Evolutionary conservation across 2,888 invertebrate species (phyloP), one percentile per base, ranked within the genome.

Genomic region (Dynastes grantii): DNA sequence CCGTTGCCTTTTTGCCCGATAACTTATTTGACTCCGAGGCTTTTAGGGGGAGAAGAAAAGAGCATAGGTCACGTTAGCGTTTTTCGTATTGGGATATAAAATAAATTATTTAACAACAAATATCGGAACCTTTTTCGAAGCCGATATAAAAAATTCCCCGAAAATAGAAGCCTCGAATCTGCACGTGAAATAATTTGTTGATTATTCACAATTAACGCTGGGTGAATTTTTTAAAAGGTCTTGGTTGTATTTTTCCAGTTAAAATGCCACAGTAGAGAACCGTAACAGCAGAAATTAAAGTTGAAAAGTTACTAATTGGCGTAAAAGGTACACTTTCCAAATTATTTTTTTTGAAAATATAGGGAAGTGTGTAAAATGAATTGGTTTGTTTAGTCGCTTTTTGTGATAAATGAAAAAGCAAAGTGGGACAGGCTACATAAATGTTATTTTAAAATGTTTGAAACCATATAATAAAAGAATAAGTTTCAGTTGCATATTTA

Each of bases 41-140:
- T 16, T 16, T 40, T 37, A 37, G 32, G 13, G 32, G 37, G 65
- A 13, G 64, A 16, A 40, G 32, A 8, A 65, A 40, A 63, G 13
- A 63, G 63, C 29, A 63, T 11, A 63, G 65, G 40, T 65, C 65
- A 65, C 37, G 40, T 64, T 64, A 53, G n/a, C n/a, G 32, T 37
- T 65, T 65, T 65, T 3, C 65, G 40, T 40, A 11, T 65, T 40
- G 16, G 40, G 65, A n/a, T 65, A 65, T 40, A 37, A 5, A 37
- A 40, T 16, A 37, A 65, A 65, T 65, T 65, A 65, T 65, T 40
- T 65, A 65, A 40, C 37, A 65, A n/a, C n/a, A 40, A 53, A 53
- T 53, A 53, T 16, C 40, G 37, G 32, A 29, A 63, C 27, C 63
- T 63, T 63, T 27, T 63, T 63, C 45, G 45, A 45, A 45, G 45